Evolutionary conservation across 2,888 invertebrate species (phyloP).

Genomic region (Oxycera nigricornis): DNA sequence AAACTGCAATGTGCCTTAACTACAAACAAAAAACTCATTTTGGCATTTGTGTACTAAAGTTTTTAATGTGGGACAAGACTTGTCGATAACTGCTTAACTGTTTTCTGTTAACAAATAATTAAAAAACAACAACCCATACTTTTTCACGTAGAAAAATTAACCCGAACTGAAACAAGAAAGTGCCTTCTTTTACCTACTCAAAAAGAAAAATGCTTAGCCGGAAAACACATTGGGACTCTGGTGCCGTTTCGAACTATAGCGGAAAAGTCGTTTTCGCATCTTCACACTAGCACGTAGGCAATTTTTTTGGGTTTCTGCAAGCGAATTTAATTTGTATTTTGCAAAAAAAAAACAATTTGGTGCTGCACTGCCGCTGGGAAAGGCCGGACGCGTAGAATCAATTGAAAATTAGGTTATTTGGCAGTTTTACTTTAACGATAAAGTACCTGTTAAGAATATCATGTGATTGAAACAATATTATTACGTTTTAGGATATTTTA

Average conservation of each 20-base stretch:
- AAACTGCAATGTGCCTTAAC: neutral
- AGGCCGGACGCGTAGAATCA: too few species aligned
- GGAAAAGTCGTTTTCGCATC: neutral
- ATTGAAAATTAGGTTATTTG: conserved; percentile 26
- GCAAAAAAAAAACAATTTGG: too few species aligned
- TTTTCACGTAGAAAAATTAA: conserved; percentile 27
- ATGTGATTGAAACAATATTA: conserved; percentile 44
- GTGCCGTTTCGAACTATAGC: neutral
- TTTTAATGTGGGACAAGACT: neutral
- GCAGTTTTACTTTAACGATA: conserved; percentile 48
- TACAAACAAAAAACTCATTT: neutral
- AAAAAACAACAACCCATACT: neutral
- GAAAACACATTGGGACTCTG: conserved; percentile 2
- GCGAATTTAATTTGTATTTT: neutral
- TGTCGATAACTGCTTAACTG: neutral
- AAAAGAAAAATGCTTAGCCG: conserved; percentile 8
- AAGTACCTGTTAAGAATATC: conserved; percentile 50
- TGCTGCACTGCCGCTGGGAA: too few species aligned
- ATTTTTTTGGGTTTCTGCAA: conserved; percentile 17
- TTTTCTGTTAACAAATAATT: neutral
- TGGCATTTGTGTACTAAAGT: conserved; percentile 22
- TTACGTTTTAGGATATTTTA: neutral
- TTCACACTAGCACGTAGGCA: conserved; percentile 5
- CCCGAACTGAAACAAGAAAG: conserved; percentile 25
- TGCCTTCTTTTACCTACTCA: conserved; percentile 33